Base-by-base conservation (phyloP, 2,797 vertebrate genomes). In the Anolis apletophallus region DNA sequence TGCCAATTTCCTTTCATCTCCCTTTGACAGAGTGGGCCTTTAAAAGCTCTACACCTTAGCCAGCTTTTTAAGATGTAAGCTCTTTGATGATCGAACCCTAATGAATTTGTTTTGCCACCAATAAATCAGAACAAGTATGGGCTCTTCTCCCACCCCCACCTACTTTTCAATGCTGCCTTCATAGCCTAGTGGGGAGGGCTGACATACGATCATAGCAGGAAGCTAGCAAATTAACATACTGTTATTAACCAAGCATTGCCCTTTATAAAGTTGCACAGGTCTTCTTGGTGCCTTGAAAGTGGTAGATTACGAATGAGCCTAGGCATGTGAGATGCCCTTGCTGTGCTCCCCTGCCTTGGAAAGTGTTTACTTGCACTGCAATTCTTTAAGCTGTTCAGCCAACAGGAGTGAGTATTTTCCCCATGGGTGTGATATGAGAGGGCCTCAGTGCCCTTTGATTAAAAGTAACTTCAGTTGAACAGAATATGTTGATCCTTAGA, bases 21-120 rank as follows among this genome's bases (percentile, higher is more conserved):
- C 50, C 57, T 67, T 83, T 85, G 84, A 85, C 68, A 26, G 74
- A 79, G 67, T 83, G 69, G 68, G 80, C 57, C 80, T 86, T 88
- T 88, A 85, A 85, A 82, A 88, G 74, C 75, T 80, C 73, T 46
- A 64, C 69, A 83, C 88, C 84, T 83, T 73, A 55, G 84, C 74
- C 84, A 73, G 57, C 84, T 85, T 88, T 73, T 79, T 50, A 73
- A 83, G 86, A 87, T 59, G 81, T 79, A 80, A 13, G 80, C 84
- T 85, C 55, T 73, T 78, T 85, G 73, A 68, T 32, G 50, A 79
- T 78, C 68, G 16, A 55, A 46, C 57, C 80, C 68, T 83, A 83
- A 88, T 88, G 88, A 88, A 88, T 88, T 88, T 88, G 88, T 85
- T 88, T 85, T 85, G 74, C 80, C 80, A 79, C 69, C 68, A 83